A percentile compares a stretch with the other conserved stretches of the same genome.
Conservation (phyloP, 1,140 invertebrate genomes). For the Ditylenchus dipsaci region DNA sequence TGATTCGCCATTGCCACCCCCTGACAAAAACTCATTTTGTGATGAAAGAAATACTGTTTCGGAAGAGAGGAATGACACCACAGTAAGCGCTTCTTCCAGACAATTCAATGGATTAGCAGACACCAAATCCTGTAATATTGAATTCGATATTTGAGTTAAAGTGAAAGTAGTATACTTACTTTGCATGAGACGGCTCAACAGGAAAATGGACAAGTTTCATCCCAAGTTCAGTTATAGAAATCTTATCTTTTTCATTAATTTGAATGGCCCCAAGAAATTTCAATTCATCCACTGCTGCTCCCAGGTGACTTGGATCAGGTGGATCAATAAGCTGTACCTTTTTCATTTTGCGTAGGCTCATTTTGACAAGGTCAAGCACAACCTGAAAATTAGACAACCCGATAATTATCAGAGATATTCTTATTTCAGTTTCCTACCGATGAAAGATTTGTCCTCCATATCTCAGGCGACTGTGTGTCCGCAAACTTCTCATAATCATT, state of each 20-base stretch:
- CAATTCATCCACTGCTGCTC: conserved; percentile 44
- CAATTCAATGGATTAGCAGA: conserved; percentile 44
- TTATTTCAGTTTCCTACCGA: too few species aligned
- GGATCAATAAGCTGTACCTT: conserved; percentile 62
- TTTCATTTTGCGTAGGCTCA: conserved; percentile 60
- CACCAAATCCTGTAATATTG: conserved; percentile 30
- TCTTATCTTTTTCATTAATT: conserved; percentile 8
- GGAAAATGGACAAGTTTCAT: conserved; percentile 83
- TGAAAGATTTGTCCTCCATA: conserved; percentile 44
- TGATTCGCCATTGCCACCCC: conserved; percentile 25
- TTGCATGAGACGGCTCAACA: conserved; percentile 69
- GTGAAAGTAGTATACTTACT: conserved; percentile 18
- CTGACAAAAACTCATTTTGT: conserved; percentile 47
- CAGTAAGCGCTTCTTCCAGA: conserved; percentile 74
- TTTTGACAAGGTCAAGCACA: conserved; percentile 60
- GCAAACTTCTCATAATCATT: conserved; percentile 39
- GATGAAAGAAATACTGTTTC: conserved; percentile 66
- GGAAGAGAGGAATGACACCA: conserved; percentile 69
- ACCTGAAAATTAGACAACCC: conserved; percentile 58
- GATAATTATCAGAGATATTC: too few species aligned
- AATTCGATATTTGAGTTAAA: too few species aligned
- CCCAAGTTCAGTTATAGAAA: conserved; percentile 71
- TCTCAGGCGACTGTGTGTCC: conserved; percentile 39
- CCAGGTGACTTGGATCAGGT: conserved; percentile 49
- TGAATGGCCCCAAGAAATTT: conserved; percentile 13